Evolutionary conservation across 2,113 vertebrate genomes (phyloP), one percentile per base, ranked within the genome.

Genomic region (Turnix velox): DNA sequence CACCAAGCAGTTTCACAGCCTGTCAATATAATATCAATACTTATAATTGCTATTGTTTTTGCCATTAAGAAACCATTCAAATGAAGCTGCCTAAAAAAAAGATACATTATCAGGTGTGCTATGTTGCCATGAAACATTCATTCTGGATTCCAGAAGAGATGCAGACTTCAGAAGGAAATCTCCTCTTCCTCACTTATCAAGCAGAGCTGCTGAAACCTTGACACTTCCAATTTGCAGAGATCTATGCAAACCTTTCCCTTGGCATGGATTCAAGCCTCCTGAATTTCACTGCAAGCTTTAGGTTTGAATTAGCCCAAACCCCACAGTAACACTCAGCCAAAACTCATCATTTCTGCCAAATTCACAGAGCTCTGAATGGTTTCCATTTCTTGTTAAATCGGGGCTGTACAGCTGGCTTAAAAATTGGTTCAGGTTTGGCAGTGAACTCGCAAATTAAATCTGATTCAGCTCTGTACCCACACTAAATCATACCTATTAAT

Each of bases 331-430:
- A 79, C 31, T 87, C 65, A 67, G 86, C 92, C 94, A 92, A 87
- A 95, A 92, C 40, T 75, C 63, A 61, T 93, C 78, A 95, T 87
- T 96, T 95, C 86, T 93, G 91, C 91, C 96, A 95, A 93, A 93
- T 68, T 93, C 92, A 82, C 40, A 88, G 83, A 65, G 84, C 52
- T 59, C 88, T 95, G 91, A 95, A 95, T 65, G 27, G 88, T 91
- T 95, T 96, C 96, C 94, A 96, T 90, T 93, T 86, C 92, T 92
- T 79, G 48, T 84, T 92, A 95, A 91, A 95, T 92, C 86, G 84
- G 20, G 55, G 83, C 68, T 81, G 57, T 94, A 90, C 72, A 92
- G 90, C 85, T 94, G 93, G 88, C 90, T 92, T 92, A 68, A 74
- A 95, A 95, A 88, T 75, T 81, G 52, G 88, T 55, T 92, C 73